Evolutionary conservation across 1,140 invertebrate species (phyloP).

Genomic region (Radopholus similis): DNA sequence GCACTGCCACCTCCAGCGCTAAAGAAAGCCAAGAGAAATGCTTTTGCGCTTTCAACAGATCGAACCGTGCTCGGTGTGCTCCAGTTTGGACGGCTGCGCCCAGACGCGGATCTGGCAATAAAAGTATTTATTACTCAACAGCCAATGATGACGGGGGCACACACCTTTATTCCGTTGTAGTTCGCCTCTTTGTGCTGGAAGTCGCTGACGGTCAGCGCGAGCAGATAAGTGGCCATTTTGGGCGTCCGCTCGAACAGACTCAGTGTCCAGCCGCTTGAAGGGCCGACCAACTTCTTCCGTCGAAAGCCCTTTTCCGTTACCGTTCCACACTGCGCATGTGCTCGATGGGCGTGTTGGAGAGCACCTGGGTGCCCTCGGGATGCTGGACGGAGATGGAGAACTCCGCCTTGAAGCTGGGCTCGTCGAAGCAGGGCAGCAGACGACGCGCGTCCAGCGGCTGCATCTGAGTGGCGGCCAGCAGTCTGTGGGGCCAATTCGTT

Average conservation of each 20-base stretch:
- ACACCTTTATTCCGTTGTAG: conserved; percentile 26
- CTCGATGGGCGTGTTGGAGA: conserved; percentile 26
- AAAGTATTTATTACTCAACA: not conserved
- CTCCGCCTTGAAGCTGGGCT: conserved; percentile 51
- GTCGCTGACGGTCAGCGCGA: conserved; percentile 62
- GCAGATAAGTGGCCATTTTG: conserved; percentile 62
- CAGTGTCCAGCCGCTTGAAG: conserved; percentile 14
- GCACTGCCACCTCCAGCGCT: conserved; percentile 72
- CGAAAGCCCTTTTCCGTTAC: not conserved
- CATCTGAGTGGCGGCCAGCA: conserved; percentile 47
- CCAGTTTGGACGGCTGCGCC: conserved; percentile 72
- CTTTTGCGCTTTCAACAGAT: too few species aligned
- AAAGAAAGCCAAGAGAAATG: too few species aligned
- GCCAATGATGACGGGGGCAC: too few species aligned
- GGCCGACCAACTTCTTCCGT: conserved; percentile 73
- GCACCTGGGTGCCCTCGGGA: conserved; percentile 26
- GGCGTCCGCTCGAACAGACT: conserved; percentile 36
- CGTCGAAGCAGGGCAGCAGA: conserved; percentile 55
- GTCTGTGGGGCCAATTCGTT: too few species aligned
- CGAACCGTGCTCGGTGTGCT: conserved; percentile 76
- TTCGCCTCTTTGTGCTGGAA: conserved; percentile 39
- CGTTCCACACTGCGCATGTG: conserved; percentile 1
- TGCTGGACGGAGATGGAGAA: conserved; percentile 39
- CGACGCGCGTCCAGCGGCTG: conserved; percentile 50
- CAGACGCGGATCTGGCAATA: conserved; percentile 69